Evolutionary conservation across 2,888 invertebrate genomes (phyloP), one percentile per base, ranked within the genome.

Genomic region (Diaphora mendica): DNA sequence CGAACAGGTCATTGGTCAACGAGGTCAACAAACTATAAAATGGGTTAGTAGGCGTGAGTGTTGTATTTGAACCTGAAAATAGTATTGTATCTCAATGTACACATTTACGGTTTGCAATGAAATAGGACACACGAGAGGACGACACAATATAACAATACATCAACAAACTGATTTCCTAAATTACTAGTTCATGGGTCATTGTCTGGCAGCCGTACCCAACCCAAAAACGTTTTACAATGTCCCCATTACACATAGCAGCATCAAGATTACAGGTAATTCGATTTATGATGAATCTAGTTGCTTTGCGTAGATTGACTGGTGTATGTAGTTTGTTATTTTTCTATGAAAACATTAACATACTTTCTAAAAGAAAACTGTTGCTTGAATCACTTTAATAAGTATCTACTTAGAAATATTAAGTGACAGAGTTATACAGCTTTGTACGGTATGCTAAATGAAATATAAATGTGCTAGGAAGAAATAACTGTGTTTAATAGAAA

Each of bases 1-100:
- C 81, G 75, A 72, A 71, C 90, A 88, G 88, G 88, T 89, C 89
- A 86, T 86, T 89, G 91, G 87, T 88, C 88, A 92, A 87, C 88
- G 88, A 89, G 92, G 92, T 91, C 91, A 89, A 87, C 89, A 90
- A 92, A 92, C 91, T 89, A 87, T 90, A 84, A 88, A 88, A 86
- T 87, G 81, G 90, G 90, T 90, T 86, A 89, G 83, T 87, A 84
- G 86, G 84, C 80, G 80, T 76, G 74, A 77, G 79, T 55, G 23
- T 79, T 81, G 79, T 84, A 78, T 83, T 85, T 87, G 81, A 86
- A 85, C 85, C 86, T 87, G 86, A 85, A 85, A 83, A 84, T 84
- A 85, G 79, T 82, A 84, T 81, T 79, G 79, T 79, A 72, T 35
- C 26, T 76, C 68, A 72, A 73, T 64, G 39, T 73, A 55, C 51